phyloP scores from a whole-genome alignment of 2,113 vertebrate species.

The Scomber japonicus region DNA sequence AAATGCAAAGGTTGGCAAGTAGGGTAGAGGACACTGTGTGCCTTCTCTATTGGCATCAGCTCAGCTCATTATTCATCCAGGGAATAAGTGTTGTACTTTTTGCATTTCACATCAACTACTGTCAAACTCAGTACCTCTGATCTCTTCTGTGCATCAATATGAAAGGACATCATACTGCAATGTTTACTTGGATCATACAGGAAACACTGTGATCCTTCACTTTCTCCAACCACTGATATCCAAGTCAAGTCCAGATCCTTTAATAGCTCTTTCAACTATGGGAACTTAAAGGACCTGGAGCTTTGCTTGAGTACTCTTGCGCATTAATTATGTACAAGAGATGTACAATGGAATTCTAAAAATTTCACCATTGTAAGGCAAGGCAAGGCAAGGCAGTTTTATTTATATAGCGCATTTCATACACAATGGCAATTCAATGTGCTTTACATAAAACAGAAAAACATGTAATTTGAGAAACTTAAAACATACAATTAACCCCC shows the following conservation, averaged over 20 bases:
- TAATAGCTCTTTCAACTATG: no score
- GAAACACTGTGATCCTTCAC: background rate
- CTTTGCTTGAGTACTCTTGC: no score
- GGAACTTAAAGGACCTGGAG: no score
- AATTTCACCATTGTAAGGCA: no score
- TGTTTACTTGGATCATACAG: conserved; percentile 12
- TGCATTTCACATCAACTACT: conserved; percentile 11
- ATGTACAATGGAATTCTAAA: no score
- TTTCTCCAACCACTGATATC: background rate
- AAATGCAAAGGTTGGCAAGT: conserved; percentile 4
- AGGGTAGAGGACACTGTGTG: conserved; percentile 21
- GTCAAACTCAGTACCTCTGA: conserved; percentile 32
- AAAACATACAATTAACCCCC: no score
- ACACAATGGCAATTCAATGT: no score
- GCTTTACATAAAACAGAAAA: no score
- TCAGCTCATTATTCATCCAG: conserved; percentile 39
- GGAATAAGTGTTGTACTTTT: conserved; percentile 7
- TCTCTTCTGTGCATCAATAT: conserved; percentile 6
- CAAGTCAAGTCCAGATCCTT: background rate
- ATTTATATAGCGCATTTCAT: no score
- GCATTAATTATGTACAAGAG: no score
- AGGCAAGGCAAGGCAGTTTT: no score
- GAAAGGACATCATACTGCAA: conserved; percentile 9
- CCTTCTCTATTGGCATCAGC: conserved; percentile 35
- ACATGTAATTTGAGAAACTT: no score